These are phyloP conservation scores for Epinotia brunnichana DNA, from an alignment of 2,888 invertebrate genomes.

Conservation along the genomic window DNA sequence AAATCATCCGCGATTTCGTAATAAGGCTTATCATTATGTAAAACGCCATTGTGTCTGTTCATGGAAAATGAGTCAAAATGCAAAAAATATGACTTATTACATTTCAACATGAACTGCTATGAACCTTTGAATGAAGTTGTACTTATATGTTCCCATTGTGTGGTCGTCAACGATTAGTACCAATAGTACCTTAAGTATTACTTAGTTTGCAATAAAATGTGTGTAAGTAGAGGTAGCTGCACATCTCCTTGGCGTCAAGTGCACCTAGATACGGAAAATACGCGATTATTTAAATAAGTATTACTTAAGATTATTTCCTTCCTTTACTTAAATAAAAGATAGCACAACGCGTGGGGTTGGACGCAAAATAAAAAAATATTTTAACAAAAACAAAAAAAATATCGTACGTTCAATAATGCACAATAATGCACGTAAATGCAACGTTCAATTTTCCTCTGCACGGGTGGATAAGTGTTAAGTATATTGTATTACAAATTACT, in stretches of 20 bases:
- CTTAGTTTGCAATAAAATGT: too few relatives aligned
- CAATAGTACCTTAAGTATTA: too few relatives aligned
- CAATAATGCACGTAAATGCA: constrained; percentile 7
- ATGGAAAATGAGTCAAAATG: constrained; percentile 21
- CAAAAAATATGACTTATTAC: constrained; percentile 22
- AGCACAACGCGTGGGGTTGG: too few relatives aligned
- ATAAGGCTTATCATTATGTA: constrained; percentile 30
- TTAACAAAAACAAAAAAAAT: too few relatives aligned
- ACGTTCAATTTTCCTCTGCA: constrained; percentile 21
- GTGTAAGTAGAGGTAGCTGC: too few relatives aligned
- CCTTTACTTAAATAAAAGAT: too few relatives aligned
- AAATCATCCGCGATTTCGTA: constrained; percentile 24
- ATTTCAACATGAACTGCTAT: constrained; percentile 9
- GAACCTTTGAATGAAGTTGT: not conserved
- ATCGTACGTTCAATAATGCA: not conserved
- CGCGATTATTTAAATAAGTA: too few relatives aligned
- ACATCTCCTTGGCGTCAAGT: too few relatives aligned
- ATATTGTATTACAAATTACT: constrained; percentile 26
- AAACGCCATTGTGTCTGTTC: constrained; percentile 17
- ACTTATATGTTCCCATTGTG: not conserved
- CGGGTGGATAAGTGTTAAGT: not conserved
- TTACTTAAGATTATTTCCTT: too few relatives aligned
- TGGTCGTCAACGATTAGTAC: not conserved
- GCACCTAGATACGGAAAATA: too few relatives aligned
- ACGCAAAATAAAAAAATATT: too few relatives aligned